These are phyloP conservation scores for Papilio glaucus DNA, from an alignment of 1,140 invertebrate species.

Conservation along the genomic window DNA sequence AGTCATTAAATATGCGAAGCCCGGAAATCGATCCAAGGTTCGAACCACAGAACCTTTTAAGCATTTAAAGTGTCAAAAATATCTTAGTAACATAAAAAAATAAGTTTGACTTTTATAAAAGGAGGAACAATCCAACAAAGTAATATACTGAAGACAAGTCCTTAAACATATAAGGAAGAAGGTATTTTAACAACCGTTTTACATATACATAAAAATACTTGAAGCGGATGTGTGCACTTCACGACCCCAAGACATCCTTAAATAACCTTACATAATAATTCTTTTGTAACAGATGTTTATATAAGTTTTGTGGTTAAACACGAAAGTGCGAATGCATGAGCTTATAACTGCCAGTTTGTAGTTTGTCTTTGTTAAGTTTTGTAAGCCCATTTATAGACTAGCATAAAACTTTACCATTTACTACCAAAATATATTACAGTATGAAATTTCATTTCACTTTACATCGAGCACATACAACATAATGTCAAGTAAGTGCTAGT, in stretches of 20 bases:
- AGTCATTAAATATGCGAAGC: neutral
- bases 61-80: neutral
- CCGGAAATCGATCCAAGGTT: constrained; percentile 2
- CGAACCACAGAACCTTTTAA: neutral
- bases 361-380: neutral
- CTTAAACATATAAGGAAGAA: neutral
- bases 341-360: neutral
- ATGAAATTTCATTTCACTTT: neutral
- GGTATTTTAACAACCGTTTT: neutral
- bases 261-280: neutral
- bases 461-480: neutral
- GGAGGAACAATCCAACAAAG: neutral
- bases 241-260: neutral
- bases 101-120: neutral
- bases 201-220: neutral
- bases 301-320: constrained; percentile 13
- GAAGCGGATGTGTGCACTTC: neutral
- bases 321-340: neutral
- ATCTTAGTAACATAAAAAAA: neutral
- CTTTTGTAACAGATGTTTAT: constrained; percentile 19
- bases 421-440: neutral
- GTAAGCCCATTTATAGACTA: neutral
- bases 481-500: constrained; percentile 22
- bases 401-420: neutral
- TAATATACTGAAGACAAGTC: neutral